Base-by-base conservation (phyloP, 2,888 invertebrate species). In the Lepidonotus clava region DNA sequence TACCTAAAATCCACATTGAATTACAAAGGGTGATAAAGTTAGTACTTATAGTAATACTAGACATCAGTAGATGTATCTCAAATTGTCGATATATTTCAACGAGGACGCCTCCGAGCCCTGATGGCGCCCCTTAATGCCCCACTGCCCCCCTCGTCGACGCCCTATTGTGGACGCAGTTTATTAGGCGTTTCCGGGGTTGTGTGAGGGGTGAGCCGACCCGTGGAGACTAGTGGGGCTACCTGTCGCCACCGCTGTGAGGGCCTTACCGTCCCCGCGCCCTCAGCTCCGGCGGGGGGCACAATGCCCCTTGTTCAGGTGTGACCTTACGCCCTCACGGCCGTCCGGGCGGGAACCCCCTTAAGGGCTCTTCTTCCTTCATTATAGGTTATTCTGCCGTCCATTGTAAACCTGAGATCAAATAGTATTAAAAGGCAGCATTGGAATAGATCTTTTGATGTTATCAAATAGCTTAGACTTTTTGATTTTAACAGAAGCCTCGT, bases 131-230 rank as follows among this genome's bases (percentile, higher is more conserved):
- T 1, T 14, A 4, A 5, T 24, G 4, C 28, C 28, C 61, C 40
- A 36, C n/a, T n/a, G 76, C 36, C 76, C 34, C 38, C 14, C 76
- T 76, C 76, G 40, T 76, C 40, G 38, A 18, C n/a, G 76, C 0
- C 40, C 76, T 34, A 76, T 76, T 76, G 40, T 76, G 4, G 1
- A n/a, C 51, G 21, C 18, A 36, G 38, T 76, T 76, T 76, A 76
- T 76, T 40, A 40, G 76, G 38, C 76, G 40, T 76, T 76, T 76
- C 76, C 76, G 76, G 76, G 76, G n/a, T 38, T 76, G 36, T 76
- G 76, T 76, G 18, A 34, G 32, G 14, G 38, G 61, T 61, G n/a
- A 76, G 36, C 41, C 46, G 41, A 34, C 46, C 24, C 51, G 28
- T 21, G 14, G n/a, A 46, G 80, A 24, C 51, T 41, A 28, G 80